Evolutionary conservation across 2,888 invertebrate species (phyloP), one percentile per base, ranked within the genome.

Genomic region (Torymus tubicola): DNA sequence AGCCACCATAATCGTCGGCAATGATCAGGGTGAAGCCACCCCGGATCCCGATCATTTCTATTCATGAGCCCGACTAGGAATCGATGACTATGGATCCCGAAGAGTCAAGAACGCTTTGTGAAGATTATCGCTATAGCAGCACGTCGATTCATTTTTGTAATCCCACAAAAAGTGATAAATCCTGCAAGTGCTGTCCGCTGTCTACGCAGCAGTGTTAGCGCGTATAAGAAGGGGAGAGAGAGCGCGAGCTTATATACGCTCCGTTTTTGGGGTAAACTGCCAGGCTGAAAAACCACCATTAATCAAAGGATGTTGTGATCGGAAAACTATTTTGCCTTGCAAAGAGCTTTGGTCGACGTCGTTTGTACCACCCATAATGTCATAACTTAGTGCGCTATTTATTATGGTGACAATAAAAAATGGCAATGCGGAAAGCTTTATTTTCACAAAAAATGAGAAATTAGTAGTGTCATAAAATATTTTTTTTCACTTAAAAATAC

Each of bases 1-100:
- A 90, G 89, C 89, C 88, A 82, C 88, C 88, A 90, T 90, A 90
- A 90, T 89, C 89, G 88, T 85, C 86, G 85, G 85, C 87, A 85
- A 88, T 88, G 88, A 89, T 90, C 89, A 84, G 86, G 83, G 86
- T 85, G 82, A 84, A 80, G 78, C 50, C 42, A 42, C 42, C 64
- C 82, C 83, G 77, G 84, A 85, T 42, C 42, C 83, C 83, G 84
- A 85, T 86, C 86, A 85, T 87, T 89, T 87, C 86, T 85, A 88
- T 88, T 89, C 89, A 87, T 87, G 82, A 80, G 85, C 85, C 87
- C 86, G 85, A 31, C 11, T 68, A n/a, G 84, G 85, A 85, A 86
- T 86, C 78, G 84, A 83, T 86, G 84, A 83, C 83, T 82, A 79
- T 2, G 53, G 77, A 83, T 82, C n/a, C n/a, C 24, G 53, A 53